Evolutionary conservation across 2,113 vertebrate species (phyloP), one percentile per base, ranked within the genome.

Genomic region (Suncus etruscus): DNA sequence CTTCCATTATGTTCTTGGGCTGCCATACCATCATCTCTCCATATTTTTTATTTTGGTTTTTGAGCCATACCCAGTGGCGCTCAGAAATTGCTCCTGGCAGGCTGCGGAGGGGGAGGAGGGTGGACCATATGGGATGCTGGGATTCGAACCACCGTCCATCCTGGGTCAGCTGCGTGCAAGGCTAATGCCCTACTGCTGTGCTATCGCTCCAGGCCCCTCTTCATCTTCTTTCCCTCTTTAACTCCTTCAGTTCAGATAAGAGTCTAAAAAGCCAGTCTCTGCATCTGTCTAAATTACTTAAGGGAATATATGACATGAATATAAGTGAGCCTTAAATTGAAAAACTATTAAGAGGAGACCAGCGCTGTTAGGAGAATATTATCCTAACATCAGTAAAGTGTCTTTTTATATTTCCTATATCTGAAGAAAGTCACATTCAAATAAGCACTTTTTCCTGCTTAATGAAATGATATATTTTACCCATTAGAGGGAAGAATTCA

Each of bases 221-320:
- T 39, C 39, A 39, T 39, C 77, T 24, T 39, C 14, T 14, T 65
- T 39, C n/a, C 54, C 69, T 39, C 51, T 87, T 69, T 39, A 54
- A 72, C 29, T 76, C 47, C 80, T 63, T 83, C 31, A 80, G 48
- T 63, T 87, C 61, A 29, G 74, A 1, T 65, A 81, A 39, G 20
- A 58, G 58, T 51, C 31, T 58, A 51, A 47, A 92, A 75, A 87
- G 87, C 54, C 14, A 84, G 0, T 29, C 4, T 84, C 76, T 77
- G n/a, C 65, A 90, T 25, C 81, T 90, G 50, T 90, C 54, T 68
- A 61, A 65, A 16, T 94, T 76, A 83, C 29, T 31, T 80, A 90
- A 94, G 51, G n/a, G n/a, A 70, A 84, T 75, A 84, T 75, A 90
- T 72, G 29, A 83, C 83, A 48, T 83, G 47, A 66, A 10, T 18